These are phyloP conservation scores for Epizoanthus ramosus DNA, from an alignment of 92 coral and sea anemone genomes.

Conservation along the genomic window DNA sequence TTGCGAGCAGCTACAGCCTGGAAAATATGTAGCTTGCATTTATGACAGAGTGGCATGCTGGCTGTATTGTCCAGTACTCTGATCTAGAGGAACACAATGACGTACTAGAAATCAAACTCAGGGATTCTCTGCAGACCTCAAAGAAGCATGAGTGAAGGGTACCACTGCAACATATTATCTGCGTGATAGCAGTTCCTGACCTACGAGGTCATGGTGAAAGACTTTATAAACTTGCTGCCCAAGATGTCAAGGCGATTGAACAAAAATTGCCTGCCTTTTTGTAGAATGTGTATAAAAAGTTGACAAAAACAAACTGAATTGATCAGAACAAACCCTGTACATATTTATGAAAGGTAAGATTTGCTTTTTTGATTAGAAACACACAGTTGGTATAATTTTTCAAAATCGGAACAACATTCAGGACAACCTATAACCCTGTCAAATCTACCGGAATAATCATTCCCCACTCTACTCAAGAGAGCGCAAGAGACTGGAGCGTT, in stretches of 20 bases:
- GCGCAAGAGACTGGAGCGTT: too few species aligned
- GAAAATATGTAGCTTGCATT: constrained; percentile 6
- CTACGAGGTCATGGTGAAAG: constrained; percentile 16
- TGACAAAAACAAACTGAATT: too few species aligned
- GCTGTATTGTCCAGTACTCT: constrained; percentile 11
- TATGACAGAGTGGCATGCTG: constrained; percentile 29
- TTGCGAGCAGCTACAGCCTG: constrained; percentile 7
- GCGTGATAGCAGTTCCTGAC: constrained; percentile 25
- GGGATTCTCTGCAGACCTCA: constrained; percentile 29
- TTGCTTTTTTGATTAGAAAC: too few species aligned
- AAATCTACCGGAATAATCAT: too few species aligned
- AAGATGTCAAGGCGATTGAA: constrained; percentile 19
- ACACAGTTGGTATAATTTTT: too few species aligned
- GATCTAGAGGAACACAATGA: constrained; percentile 7
- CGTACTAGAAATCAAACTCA: neutral
- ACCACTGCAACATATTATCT: constrained; percentile 11
- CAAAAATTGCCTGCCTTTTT: constrained; percentile 22
- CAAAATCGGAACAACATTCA: too few species aligned
- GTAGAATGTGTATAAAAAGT: neutral
- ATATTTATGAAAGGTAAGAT: too few species aligned
- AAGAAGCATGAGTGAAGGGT: constrained; percentile 30
- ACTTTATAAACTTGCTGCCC: constrained; percentile 8
- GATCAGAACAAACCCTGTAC: too few species aligned
- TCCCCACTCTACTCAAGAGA: too few species aligned
- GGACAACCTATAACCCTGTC: too few species aligned